Evolutionary conservation across 2,888 invertebrate genomes (phyloP).

Genomic region (Cataglyphis altisquamis): DNA sequence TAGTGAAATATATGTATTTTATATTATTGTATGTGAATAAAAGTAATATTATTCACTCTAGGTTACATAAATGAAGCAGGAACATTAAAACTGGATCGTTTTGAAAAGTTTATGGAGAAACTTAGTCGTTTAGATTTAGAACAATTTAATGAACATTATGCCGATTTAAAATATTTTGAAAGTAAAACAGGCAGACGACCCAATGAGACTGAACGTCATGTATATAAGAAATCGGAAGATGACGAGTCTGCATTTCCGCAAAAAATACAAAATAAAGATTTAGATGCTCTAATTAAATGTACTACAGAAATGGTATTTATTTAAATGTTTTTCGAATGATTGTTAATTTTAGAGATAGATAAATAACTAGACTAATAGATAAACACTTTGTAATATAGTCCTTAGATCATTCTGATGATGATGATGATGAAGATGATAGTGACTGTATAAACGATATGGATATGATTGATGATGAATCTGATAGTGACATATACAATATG

Average conservation of each 20-base stretch:
- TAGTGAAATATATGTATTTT: background rate
- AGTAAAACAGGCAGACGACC: slow-evolving; percentile 91
- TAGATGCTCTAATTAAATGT: slow-evolving; percentile 89
- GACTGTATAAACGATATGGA: slow-evolving; percentile 20
- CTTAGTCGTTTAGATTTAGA: slow-evolving; percentile 92
- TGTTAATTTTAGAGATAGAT: background rate
- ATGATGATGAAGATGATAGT: slow-evolving; percentile 58
- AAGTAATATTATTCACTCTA: slow-evolving; percentile 80
- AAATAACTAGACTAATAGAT: background rate
- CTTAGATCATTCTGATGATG: slow-evolving; percentile 75
- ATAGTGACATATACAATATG: slow-evolving; percentile 87
- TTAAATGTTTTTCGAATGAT: slow-evolving; percentile 20
- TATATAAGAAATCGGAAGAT: slow-evolving; percentile 86
- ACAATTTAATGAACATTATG: slow-evolving; percentile 91
- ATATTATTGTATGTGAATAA: slow-evolving; percentile 33
- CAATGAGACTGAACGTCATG: slow-evolving; percentile 84
- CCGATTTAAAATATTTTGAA: slow-evolving; percentile 94
- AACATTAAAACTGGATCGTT: slow-evolving; percentile 92
- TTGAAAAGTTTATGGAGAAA: slow-evolving; percentile 94
- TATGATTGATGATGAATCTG: slow-evolving; percentile 80
- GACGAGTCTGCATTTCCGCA: slow-evolving; percentile 71
- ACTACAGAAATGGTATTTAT: slow-evolving; percentile 88
- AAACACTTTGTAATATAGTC: slow-evolving; percentile 65
- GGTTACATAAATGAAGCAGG: slow-evolving; percentile 98
- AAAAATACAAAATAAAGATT: slow-evolving; percentile 84